Conservation (phyloP, 1,140 invertebrate species). For the Macrosteles quadrilineatus region DNA sequence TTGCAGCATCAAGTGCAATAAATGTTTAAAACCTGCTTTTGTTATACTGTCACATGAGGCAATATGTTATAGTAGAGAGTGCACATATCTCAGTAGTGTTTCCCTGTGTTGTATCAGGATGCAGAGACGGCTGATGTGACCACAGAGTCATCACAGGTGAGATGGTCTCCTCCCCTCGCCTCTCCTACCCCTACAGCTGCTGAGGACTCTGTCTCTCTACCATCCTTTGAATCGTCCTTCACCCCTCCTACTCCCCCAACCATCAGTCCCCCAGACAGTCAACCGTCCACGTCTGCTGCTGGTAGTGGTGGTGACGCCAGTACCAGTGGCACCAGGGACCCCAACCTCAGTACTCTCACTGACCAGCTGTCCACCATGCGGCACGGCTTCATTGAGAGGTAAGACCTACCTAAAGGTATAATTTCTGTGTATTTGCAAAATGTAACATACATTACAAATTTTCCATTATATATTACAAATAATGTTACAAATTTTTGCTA, state of each 20-base stretch:
- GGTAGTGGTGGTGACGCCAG: not conserved
- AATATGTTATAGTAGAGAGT: too few relatives aligned
- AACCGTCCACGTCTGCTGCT: not conserved
- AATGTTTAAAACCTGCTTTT: too few relatives aligned
- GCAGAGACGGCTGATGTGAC: not conserved
- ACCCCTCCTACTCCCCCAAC: not conserved
- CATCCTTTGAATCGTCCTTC: slow-evolving; percentile 35
- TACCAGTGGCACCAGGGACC: not conserved
- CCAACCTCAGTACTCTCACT: slow-evolving; percentile 27
- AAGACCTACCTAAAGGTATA: too few relatives aligned
- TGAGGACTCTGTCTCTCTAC: slow-evolving; percentile 31
- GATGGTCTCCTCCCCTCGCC: slow-evolving; percentile 9
- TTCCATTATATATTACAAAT: too few relatives aligned
- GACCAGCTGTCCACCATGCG: slow-evolving; percentile 54
- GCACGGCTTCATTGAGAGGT: slow-evolving; percentile 56
- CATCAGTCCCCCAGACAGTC: not conserved
- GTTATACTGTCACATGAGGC: too few relatives aligned
- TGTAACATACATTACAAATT: too few relatives aligned
- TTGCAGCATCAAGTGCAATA: too few relatives aligned
- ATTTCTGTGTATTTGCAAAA: too few relatives aligned
- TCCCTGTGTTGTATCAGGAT: not conserved
- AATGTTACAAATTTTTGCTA: too few relatives aligned
- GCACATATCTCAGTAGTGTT: too few relatives aligned
- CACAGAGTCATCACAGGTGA: not conserved
- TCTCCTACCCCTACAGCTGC: not conserved